Evolutionary conservation across 2,113 vertebrate species (phyloP), one percentile per base, ranked within the genome.

Genomic region (Dryoscopus gambensis): DNA sequence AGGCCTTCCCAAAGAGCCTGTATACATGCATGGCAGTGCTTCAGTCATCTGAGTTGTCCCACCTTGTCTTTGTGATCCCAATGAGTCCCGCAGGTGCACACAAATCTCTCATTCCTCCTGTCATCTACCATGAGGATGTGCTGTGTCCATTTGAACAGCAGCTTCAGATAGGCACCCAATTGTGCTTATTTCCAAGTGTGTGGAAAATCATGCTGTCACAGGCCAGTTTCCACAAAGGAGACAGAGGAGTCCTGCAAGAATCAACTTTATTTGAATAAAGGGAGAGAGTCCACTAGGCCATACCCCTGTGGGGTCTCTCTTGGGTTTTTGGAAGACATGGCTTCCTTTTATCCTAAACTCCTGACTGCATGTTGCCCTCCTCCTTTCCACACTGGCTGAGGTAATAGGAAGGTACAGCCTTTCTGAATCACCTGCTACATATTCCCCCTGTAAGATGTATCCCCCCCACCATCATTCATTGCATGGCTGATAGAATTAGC

Each of bases 151-250:
- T 31, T 88, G 60, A 62, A 39, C 24, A 83, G 14, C 47, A 75
- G 1, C 14, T 63, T 89, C 25, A 53, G 33, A 24, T 44, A 52
- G 8, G 39, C 7, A 10, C 5, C 2, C 0, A 3, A 8, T 27
- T 70, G 24, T 57, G 22, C 11, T 62, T 53, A 7, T 68, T 84
- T 71, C 13, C 39, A 1, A 3, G 13, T 35, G 35, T 49, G 8
- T 75, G 52, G 30, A 67, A 75, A 75, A 85, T 49, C 20, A 67
- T 1, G 0, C 24, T 30, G 31, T 67, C 49, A 67, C 24, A 59
- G 52, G 25, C 21, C 35, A 42, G 21, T 42, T 49, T 67, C 62
- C 30, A 3, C 25, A 21, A 30, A 42, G 44, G 35, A 67, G 44
- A 35, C 52, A 42, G 42, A 57, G 31, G 25, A 42, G 31, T 59